Percentiles rank a stretch among this genome's conserved stretches.
phyloP scores from a whole-genome alignment of 1,140 invertebrate species.

The Cotesia glomerata region DNA sequence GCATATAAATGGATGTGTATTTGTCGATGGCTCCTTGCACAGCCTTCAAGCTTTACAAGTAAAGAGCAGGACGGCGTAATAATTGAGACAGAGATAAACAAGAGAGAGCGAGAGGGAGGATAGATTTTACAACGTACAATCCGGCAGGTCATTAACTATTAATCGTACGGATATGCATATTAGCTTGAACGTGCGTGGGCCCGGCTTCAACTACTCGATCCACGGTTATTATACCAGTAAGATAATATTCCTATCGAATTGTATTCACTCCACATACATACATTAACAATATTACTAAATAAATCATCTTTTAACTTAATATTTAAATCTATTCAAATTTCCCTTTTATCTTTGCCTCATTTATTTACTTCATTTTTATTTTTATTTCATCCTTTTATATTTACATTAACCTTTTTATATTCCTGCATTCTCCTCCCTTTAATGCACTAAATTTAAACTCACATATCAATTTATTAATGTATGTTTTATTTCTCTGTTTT shows the following conservation, averaged over 20 bases:
- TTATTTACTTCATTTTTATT: too few relatives aligned
- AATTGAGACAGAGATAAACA: background rate
- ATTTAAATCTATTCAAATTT: too few relatives aligned
- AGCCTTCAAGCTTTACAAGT: background rate
- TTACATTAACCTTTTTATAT: too few relatives aligned
- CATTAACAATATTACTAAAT: background rate
- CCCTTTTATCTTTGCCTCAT: too few relatives aligned
- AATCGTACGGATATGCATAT: slow-evolving; percentile 52
- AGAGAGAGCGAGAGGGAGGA: background rate
- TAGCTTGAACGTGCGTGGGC: slow-evolving; percentile 44
- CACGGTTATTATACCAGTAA: slow-evolving; percentile 36
- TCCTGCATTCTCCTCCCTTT: too few relatives aligned
- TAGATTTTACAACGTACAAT: slow-evolving; percentile 22
- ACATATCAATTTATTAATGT: too few relatives aligned
- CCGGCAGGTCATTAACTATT: slow-evolving; percentile 46
- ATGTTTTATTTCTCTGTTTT: too few relatives aligned
- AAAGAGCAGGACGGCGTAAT: background rate
- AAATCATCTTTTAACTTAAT: background rate
- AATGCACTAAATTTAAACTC: too few relatives aligned
- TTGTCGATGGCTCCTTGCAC: background rate
- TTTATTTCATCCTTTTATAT: too few relatives aligned
- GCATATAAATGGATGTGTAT: too few relatives aligned
- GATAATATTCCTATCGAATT: slow-evolving; percentile 48
- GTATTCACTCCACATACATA: background rate
- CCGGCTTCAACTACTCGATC: slow-evolving; percentile 33